phyloP scores from a whole-genome alignment of 1,140 invertebrate genomes.

The Caenorhabditis remanei region DNA sequence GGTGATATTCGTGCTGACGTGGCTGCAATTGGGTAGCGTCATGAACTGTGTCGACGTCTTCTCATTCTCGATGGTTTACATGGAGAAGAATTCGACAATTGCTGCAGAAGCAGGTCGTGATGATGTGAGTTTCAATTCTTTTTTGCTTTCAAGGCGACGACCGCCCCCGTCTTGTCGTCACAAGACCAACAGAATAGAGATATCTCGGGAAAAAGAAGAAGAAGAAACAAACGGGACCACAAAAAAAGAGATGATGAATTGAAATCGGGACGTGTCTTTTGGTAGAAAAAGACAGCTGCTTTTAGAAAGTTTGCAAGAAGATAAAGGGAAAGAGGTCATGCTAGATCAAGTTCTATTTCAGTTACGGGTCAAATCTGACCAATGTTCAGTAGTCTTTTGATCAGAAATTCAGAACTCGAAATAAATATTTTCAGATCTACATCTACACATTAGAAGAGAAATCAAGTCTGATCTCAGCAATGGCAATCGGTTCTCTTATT shows the following conservation, averaged over 20 bases:
- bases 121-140: constrained; percentile 5
- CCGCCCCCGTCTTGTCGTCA: constrained; percentile 20
- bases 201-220: background rate
- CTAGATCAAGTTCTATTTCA: constrained; percentile 6
- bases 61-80: constrained; percentile 55
- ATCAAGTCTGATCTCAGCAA: constrained; percentile 42
- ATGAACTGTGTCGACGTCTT: constrained; percentile 58
- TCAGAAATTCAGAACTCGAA: background rate
- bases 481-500: constrained; percentile 52
- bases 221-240: constrained; percentile 17
- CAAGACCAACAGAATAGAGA: constrained; percentile 35
- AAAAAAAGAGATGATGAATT: constrained; percentile 45
- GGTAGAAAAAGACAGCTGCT: background rate
- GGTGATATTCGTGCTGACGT: constrained; percentile 37
- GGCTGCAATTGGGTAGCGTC: constrained; percentile 39
- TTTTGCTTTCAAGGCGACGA: background rate
- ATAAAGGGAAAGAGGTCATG: background rate
- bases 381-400: background rate
- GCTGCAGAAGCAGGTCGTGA: constrained; percentile 42
- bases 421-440: constrained; percentile 42
- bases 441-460: constrained; percentile 50
- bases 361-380: background rate
- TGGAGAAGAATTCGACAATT: constrained; percentile 42
- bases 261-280: constrained; percentile 20
- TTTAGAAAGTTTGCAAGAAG: background rate